These are phyloP conservation scores for Pangasius krempfi DNA, from an alignment of 2,797 vertebrate species.

Conservation along the genomic window DNA sequence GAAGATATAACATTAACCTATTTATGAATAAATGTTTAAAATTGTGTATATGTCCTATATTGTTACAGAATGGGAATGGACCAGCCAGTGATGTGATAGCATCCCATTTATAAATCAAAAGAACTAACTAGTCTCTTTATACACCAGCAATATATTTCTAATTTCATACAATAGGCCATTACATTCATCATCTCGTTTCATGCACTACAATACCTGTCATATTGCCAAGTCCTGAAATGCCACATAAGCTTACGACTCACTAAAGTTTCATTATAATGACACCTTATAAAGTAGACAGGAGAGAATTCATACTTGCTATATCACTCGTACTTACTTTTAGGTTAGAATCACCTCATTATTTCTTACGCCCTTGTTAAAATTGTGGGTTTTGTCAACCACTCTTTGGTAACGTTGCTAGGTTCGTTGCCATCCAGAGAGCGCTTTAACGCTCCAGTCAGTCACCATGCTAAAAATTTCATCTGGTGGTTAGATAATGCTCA, in stretches of 20 bases:
- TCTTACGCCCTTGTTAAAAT: not conserved
- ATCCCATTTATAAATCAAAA: constrained; percentile 2
- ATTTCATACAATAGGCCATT: constrained; percentile 10
- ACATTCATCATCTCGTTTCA: constrained; percentile 13
- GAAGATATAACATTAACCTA: not conserved
- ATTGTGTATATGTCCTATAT: not conserved
- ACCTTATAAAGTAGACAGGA: not conserved
- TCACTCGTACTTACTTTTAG: not conserved
- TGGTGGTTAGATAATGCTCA: constrained; percentile 79
- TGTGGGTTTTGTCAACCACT: not conserved
- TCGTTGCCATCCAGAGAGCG: constrained; percentile 67
- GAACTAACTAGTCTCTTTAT: constrained; percentile 9
- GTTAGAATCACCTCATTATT: constrained; percentile 20
- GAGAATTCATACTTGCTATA: not conserved
- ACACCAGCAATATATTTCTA: not conserved
- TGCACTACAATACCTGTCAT: constrained; percentile 13
- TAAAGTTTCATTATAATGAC: constrained; percentile 16
- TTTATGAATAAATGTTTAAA: not conserved
- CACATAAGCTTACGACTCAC: not conserved
- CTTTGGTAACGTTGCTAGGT: constrained; percentile 54
- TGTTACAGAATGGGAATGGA: not conserved
- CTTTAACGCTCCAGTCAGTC: constrained; percentile 67
- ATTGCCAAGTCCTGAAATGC: constrained; percentile 13
- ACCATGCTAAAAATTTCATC: constrained; percentile 74
- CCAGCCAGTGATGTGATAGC: constrained; percentile 1